Base-by-base conservation (phyloP, 2,888 invertebrate species). In the Hyposoter dolosus region DNA sequence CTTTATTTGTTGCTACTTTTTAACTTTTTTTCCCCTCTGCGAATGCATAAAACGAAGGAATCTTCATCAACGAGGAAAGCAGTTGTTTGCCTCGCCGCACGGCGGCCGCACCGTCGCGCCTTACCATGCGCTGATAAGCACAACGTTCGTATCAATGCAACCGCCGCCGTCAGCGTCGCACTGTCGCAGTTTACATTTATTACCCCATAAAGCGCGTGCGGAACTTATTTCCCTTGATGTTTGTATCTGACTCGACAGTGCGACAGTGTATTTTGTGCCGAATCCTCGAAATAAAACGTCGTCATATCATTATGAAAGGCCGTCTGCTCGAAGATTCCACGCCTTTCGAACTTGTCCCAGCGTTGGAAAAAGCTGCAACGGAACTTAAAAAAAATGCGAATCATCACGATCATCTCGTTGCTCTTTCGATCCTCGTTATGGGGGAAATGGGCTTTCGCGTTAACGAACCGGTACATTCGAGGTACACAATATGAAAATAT, bases 321-420 rank as follows among this genome's bases (percentile, higher is more conserved):
- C 71, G 80, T 23, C 89, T 91, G n/a, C 91, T 89, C 7, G 93
- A 93, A 77, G 93, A 93, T 28, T 92, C 91, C 50, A 91, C 92
- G 5, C 47, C 81, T 40, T 19, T 83, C 6, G 74, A 84, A 65
- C 82, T 92, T 65, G 88, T 91, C 17, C 90, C 91, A 3, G 88
- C 85, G n/a, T 83, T 93, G 53, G 86, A 89, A 47, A 68, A 81
- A 5, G 74, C 90, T 43, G 74, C 90, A 9, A 83, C 74, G 40
- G 81, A 86, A 47, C 86, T 93, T 9, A 83, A 81, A 10, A 80
- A 86, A 15, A 86, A 89, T 86, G 88, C 91, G 0, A 89, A 78
- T 15, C 91, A 91, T 77, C 91, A 91, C 74, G 93, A 93, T 83
- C 88, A 92, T 84, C 50, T 93, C 1, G 88, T 93, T 82, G 91